These are phyloP conservation scores for Sphaeramia orbicularis DNA, from an alignment of 2,797 vertebrate species.

Conservation along the genomic window DNA sequence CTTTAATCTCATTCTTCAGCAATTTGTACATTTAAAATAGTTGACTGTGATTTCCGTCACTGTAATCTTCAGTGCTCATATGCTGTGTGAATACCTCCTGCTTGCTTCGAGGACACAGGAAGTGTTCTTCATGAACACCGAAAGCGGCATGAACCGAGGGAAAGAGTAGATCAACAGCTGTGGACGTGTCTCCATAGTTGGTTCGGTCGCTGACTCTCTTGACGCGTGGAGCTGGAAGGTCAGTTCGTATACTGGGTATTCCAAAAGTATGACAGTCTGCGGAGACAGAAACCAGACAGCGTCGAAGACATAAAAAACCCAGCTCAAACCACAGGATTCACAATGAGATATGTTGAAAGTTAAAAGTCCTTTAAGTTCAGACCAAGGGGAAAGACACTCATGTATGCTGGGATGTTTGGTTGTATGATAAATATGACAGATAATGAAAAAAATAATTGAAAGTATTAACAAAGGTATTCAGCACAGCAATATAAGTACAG, in stretches of 20 bases:
- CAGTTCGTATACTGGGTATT: constrained; percentile 85
- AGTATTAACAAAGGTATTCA: too few species aligned
- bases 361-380: too few species aligned
- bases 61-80: neutral
- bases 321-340: too few species aligned
- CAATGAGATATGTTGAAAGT: too few species aligned
- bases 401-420: too few species aligned
- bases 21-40: neutral
- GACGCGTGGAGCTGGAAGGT: constrained; percentile 85
- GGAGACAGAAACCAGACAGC: neutral
- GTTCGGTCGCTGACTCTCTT: constrained; percentile 82
- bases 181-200: constrained; percentile 88
- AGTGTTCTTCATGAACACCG: constrained; percentile 86
- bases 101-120: constrained; percentile 86
- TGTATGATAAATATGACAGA: too few species aligned
- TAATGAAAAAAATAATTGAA: too few species aligned
- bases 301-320: neutral
- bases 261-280: constrained; percentile 83
- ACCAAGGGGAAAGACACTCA: too few species aligned
- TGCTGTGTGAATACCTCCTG: constrained; percentile 83
- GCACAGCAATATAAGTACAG: too few species aligned
- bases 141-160: constrained; percentile 84
- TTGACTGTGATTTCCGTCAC: too few species aligned
- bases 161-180: constrained; percentile 78
- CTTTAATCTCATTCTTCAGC: too few species aligned